These are phyloP conservation scores for Tiliacea citrago DNA, from an alignment of 2,888 invertebrate genomes.

Conservation along the genomic window DNA sequence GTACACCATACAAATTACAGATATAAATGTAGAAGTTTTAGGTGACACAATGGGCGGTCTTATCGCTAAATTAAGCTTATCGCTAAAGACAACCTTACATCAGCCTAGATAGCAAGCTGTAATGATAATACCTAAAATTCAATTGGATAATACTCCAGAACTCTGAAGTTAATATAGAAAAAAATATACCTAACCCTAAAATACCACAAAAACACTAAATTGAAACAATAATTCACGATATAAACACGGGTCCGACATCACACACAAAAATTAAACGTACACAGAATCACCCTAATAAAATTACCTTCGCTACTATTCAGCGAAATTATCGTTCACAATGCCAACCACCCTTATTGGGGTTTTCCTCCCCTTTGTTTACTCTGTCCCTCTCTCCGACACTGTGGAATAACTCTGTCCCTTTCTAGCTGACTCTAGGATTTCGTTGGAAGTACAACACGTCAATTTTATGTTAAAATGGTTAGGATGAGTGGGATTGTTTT, in stretches of 20 bases:
- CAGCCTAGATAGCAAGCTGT: neutral
- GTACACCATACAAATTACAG: neutral
- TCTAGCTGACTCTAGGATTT: conserved; percentile 57
- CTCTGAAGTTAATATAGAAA: neutral
- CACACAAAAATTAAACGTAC: conserved; percentile 60
- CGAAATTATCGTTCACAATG: conserved; percentile 73
- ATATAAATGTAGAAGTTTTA: neutral
- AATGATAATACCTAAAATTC: neutral
- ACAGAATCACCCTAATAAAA: conserved; percentile 67
- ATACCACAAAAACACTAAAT: conserved; percentile 40
- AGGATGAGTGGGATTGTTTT: conserved; percentile 49
- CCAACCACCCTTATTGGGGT: conserved; percentile 70
- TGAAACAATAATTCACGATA: conserved; percentile 59
- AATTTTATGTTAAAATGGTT: conserved; percentile 54
- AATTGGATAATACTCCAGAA: neutral
- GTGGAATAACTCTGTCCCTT: conserved; percentile 50
- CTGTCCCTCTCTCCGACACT: conserved; percentile 56
- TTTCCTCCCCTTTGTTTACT: conserved; percentile 66
- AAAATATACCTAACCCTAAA: conserved; percentile 6
- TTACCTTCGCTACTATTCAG: conserved; percentile 70
- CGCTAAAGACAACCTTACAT: neutral
- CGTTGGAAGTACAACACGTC: conserved; percentile 49
- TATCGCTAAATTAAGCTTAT: neutral
- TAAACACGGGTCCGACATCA: conserved; percentile 46
- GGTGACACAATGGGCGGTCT: neutral